Conservation (phyloP, 1,140 invertebrate genomes). For the Procambarus clarkii region DNA sequence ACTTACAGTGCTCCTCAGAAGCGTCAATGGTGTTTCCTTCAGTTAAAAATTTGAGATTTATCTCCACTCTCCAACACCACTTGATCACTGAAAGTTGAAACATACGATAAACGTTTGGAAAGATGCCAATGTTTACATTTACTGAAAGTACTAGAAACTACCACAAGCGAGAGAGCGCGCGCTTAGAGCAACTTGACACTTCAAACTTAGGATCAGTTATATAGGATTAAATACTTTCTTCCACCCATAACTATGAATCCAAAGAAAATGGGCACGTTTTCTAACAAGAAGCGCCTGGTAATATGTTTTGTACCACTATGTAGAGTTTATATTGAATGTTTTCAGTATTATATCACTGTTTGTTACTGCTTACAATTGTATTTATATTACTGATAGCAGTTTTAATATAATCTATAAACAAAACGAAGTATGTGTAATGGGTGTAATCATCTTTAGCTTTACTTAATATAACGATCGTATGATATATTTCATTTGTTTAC, state of each 20-base stretch:
- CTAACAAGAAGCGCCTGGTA: neutral
- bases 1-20: too few relatives aligned
- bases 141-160: neutral
- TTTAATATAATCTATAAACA: too few relatives aligned
- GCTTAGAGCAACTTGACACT: neutral
- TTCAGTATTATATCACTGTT: neutral
- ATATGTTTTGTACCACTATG: neutral
- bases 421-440: neutral
- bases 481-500: neutral
- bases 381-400: neutral
- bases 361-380: neutral
- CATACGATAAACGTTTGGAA: neutral
- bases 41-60: too few relatives aligned
- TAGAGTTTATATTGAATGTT: neutral
- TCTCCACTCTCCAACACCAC: neutral
- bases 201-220: neutral
- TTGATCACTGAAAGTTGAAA: neutral
- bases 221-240: neutral
- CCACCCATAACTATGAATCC: neutral
- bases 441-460: neutral
- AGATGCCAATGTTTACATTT: neutral
- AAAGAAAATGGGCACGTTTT: constrained; percentile 38
- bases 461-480: neutral
- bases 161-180: neutral
- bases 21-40: too few relatives aligned